Percentiles rank a stretch among this genome's conserved stretches.
phyloP scores from a whole-genome alignment of 2,113 vertebrate species.

The Solenodon paradoxus region DNA sequence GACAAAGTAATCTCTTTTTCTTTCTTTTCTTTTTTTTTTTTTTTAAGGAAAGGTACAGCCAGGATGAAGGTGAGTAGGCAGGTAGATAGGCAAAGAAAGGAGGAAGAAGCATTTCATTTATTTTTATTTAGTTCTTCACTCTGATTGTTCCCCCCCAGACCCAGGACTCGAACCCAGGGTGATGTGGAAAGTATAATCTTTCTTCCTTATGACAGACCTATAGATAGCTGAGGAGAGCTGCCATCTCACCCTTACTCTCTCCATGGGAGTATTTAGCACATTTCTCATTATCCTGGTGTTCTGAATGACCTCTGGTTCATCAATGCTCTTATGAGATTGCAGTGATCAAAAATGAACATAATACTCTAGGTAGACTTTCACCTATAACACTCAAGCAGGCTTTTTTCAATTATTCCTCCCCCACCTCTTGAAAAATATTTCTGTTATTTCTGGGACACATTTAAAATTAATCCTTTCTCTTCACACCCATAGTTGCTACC shows the following conservation, averaged over 20 bases:
- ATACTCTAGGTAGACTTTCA: neutral
- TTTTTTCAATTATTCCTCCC: conserved; percentile 21
- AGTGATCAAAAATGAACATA: neutral
- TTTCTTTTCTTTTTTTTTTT: no score
- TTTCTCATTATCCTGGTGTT: neutral
- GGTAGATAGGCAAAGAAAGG: no score
- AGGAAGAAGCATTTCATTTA: no score
- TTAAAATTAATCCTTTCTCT: conserved; percentile 74
- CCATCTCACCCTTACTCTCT: neutral
- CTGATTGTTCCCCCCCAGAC: no score
- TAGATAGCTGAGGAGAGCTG: neutral
- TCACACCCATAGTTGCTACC: conserved; percentile 66
- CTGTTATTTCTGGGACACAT: conserved; percentile 59
- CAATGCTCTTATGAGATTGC: neutral
- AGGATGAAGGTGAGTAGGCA: no score
- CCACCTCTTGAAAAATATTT: neutral
- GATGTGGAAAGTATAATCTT: neutral
- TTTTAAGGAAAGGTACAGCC: no score
- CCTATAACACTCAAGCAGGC: neutral
- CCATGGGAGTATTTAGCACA: neutral
- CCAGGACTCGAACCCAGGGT: no score
- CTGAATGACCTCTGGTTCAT: neutral
- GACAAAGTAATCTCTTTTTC: no score
- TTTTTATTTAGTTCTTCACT: no score
- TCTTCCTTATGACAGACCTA: neutral